Conservation (phyloP, 53 echinoderm and acorn worm species). For the Echinarachnius parma region DNA sequence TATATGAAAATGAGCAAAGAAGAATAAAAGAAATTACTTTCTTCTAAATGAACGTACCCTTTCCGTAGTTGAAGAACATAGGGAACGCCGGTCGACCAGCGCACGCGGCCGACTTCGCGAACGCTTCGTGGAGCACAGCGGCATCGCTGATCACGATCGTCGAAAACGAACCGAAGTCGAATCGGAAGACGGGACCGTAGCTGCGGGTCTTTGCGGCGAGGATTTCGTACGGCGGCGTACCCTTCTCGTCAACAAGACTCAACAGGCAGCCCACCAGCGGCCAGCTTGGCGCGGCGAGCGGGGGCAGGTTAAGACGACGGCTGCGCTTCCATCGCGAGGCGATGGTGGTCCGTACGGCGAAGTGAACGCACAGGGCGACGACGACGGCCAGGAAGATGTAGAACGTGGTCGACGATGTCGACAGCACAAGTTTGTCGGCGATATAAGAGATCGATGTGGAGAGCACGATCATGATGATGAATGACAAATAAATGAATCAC, state of each 20-base stretch:
- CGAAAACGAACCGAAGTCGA: constrained; percentile 4
- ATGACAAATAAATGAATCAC: no score
- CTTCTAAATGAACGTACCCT: background rate
- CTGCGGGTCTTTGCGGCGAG: background rate
- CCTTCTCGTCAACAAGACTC: background rate
- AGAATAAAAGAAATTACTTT: background rate
- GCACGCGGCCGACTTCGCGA: background rate
- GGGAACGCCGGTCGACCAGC: background rate
- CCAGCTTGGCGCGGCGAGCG: constrained; percentile 1
- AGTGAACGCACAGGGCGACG: background rate
- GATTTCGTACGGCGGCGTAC: background rate
- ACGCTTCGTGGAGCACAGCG: background rate
- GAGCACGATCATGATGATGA: background rate
- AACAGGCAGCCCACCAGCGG: background rate
- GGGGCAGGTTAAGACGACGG: background rate
- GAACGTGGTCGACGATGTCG: constrained; percentile 4
- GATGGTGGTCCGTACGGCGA: background rate
- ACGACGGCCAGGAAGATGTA: background rate
- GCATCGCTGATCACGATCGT: background rate
- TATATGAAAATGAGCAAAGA: background rate
- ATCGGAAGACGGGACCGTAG: constrained; percentile 1
- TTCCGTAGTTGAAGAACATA: constrained; percentile 3
- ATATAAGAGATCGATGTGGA: background rate
- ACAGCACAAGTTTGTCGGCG: background rate
- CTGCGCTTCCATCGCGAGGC: background rate